A percentile compares a stretch with the other conserved stretches of the same genome.
Evolutionary conservation across 2,888 invertebrate species (phyloP).

Genomic region (Drosophila neotestacea): DNA sequence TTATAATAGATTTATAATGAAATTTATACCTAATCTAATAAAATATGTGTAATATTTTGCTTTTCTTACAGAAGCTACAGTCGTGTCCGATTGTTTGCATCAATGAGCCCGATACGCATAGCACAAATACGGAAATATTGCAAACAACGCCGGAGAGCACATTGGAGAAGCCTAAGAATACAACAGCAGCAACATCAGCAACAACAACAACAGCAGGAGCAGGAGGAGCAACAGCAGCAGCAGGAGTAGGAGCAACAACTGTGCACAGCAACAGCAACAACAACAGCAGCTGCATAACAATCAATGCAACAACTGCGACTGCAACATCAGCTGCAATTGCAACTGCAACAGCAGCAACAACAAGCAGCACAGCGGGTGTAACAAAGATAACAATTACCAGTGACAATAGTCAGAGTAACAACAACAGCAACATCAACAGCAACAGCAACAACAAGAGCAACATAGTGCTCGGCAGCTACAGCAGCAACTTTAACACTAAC

Average conservation of each 20-base stretch:
- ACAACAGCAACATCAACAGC: conserved; percentile 26
- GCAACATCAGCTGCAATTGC: conserved; percentile 25
- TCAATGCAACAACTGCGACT: conserved; percentile 46
- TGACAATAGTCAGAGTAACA: conserved; percentile 11
- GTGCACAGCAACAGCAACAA: conserved; percentile 23
- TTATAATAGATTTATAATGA: too few relatives aligned
- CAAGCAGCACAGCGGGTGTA: conserved; percentile 27
- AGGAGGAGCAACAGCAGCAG: conserved; percentile 29
- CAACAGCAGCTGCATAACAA: conserved; percentile 48
- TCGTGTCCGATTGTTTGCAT: conserved; percentile 87
- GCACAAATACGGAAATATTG: conserved; percentile 82
- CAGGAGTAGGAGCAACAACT: conserved; percentile 46
- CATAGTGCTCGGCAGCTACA: conserved; percentile 20
- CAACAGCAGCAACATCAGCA: conserved; percentile 27
- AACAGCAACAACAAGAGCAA: conserved; percentile 36
- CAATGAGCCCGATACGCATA: conserved; percentile 83
- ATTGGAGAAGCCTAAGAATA: conserved; percentile 71
- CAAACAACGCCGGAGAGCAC: conserved; percentile 80
- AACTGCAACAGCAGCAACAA: conserved; percentile 16
- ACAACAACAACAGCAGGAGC: conserved; percentile 44
- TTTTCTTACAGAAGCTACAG: conserved; percentile 88
- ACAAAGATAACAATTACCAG: conserved; percentile 53
- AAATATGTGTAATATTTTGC: not conserved
- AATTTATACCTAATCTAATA: not conserved
- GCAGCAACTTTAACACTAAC: conserved; percentile 28